A percentile compares a stretch with the other conserved stretches of the same genome.
Evolutionary conservation across 2,797 vertebrate species (phyloP).

Genomic region (Rhinichthys osculus): DNA sequence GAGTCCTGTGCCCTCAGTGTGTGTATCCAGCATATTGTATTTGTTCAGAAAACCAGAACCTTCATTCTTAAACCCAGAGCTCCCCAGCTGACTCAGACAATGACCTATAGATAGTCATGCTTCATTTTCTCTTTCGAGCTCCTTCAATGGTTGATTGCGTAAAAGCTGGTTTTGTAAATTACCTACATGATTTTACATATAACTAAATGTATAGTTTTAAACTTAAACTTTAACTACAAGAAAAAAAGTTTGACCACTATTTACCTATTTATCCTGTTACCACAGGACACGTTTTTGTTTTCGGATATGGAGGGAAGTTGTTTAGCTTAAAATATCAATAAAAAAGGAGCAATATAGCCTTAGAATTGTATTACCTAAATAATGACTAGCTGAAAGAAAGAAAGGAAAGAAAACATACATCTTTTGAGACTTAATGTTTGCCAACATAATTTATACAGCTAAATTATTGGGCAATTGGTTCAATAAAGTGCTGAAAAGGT

Average conservation of each 20-base stretch:
- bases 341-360: conserved; percentile 15
- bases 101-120: not conserved
- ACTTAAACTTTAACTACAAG: not conserved
- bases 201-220: not conserved
- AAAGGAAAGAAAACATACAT: not conserved
- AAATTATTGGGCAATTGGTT: conserved; percentile 65
- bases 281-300: not conserved
- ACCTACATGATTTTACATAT: not conserved
- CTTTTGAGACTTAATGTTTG: conserved; percentile 20
- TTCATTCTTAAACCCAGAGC: conserved; percentile 56
- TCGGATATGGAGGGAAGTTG: not conserved
- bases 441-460: conserved; percentile 54
- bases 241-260: not conserved
- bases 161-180: conserved; percentile 6
- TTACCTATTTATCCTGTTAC: not conserved
- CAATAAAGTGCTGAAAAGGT: conserved; percentile 70
- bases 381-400: not conserved
- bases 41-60: conserved; percentile 66
- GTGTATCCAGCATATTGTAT: conserved; percentile 63
- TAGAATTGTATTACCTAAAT: conserved; percentile 7
- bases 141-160: conserved; percentile 5
- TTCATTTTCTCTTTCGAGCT: not conserved
- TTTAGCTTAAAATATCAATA: conserved; percentile 5
- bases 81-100: conserved; percentile 21
- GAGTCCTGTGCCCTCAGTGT: conserved; percentile 14